Evolutionary conservation across 2,113 vertebrate species (phyloP).

Genomic region (Phodopus roborovskii): DNA sequence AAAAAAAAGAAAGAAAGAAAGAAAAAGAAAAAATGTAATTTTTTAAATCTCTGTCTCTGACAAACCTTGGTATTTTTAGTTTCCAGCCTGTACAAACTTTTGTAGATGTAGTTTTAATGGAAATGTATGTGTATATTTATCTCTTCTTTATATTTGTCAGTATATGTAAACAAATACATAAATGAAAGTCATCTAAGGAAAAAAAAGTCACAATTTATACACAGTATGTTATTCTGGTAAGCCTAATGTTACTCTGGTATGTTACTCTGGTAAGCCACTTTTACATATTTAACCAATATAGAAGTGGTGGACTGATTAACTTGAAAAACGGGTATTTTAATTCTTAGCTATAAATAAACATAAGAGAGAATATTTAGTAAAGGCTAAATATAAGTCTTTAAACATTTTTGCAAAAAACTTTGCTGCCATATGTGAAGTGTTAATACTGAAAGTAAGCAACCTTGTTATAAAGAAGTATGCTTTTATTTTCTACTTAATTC

Average conservation of each 20-base stretch:
- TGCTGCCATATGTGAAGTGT: slow-evolving; percentile 31
- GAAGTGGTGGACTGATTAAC: slow-evolving; percentile 36
- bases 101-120: slow-evolving; percentile 61
- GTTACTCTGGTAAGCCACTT: slow-evolving; percentile 5
- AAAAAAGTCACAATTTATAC: slow-evolving; percentile 5
- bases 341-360: slow-evolving; percentile 40
- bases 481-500: slow-evolving; percentile 49
- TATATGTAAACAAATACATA: slow-evolving; percentile 36
- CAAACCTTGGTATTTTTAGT: slow-evolving; percentile 53
- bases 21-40: no score
- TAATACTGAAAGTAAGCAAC: slow-evolving; percentile 27
- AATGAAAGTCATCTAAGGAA: slow-evolving; percentile 47
- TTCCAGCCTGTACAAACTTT: slow-evolving; percentile 28
- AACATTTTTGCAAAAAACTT: not conserved
- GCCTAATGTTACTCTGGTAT: no score
- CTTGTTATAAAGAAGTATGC: not conserved
- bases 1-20: no score
- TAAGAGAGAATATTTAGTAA: slow-evolving; percentile 47
- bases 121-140: not conserved
- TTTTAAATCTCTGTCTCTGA: slow-evolving; percentile 42
- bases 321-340: slow-evolving; percentile 50
- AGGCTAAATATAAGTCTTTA: slow-evolving; percentile 45
- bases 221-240: not conserved
- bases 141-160: not conserved
- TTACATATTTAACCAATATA: slow-evolving; percentile 38